Evolutionary conservation across 1,140 invertebrate genomes (phyloP).

Genomic region (Psix sp.): DNA sequence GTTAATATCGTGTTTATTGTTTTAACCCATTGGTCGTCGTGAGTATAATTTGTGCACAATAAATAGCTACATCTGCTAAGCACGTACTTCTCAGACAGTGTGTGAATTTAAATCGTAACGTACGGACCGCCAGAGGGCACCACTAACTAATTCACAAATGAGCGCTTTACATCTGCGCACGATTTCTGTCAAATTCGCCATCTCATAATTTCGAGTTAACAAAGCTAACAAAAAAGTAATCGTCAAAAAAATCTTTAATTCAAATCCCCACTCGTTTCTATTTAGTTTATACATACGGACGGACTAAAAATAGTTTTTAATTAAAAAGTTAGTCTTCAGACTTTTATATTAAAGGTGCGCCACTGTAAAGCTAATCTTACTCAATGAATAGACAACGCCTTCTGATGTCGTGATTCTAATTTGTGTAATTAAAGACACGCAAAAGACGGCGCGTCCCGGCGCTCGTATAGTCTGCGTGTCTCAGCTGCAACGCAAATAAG

Average conservation of each 20-base stretch:
- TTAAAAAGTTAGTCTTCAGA: too few species aligned
- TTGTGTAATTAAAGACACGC: too few species aligned
- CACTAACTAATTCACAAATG: slow-evolving; percentile 26
- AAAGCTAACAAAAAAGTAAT: too few species aligned
- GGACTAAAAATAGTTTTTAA: too few species aligned
- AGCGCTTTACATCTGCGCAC: slow-evolving; percentile 10
- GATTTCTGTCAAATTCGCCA: slow-evolving; percentile 11
- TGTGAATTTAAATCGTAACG: slow-evolving; percentile 22
- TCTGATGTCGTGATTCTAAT: too few species aligned
- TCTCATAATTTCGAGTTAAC: background rate
- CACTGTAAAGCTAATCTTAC: too few species aligned
- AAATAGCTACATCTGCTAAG: slow-evolving; percentile 11
- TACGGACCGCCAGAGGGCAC: slow-evolving; percentile 31
- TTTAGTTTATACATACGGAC: too few species aligned
- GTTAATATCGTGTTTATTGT: slow-evolving; percentile 24
- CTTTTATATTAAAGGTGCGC: too few species aligned
- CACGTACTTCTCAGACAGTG: slow-evolving; percentile 5
- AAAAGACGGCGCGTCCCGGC: too few species aligned
- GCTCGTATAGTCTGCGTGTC: slow-evolving; percentile 2
- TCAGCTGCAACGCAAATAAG: background rate
- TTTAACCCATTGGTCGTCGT: slow-evolving; percentile 7
- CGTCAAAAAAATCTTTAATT: too few species aligned
- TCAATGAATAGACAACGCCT: too few species aligned
- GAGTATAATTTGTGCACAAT: slow-evolving; percentile 16
- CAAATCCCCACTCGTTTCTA: too few species aligned